Evolutionary conservation across 2,113 vertebrate species (phyloP).

Genomic region (Australoheros scitulus): DNA sequence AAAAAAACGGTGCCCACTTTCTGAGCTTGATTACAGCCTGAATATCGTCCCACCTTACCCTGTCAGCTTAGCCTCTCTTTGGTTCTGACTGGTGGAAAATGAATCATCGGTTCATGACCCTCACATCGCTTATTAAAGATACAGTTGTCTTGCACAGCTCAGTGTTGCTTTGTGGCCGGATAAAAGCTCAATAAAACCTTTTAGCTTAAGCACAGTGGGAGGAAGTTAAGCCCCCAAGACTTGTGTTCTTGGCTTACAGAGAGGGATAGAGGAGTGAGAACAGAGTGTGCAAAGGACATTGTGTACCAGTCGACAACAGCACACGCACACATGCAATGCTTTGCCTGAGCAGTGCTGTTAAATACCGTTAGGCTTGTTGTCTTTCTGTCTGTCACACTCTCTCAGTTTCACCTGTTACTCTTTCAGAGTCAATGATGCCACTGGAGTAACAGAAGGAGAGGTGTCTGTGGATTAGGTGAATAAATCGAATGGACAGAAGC

Average conservation of each 20-base stretch:
- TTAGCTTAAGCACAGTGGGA: conserved; percentile 22
- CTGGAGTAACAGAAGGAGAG: neutral
- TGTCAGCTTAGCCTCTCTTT: neutral
- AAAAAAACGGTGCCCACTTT: neutral
- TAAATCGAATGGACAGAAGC: neutral
- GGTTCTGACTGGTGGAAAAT: conserved; percentile 3
- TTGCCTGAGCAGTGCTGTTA: conserved; percentile 8
- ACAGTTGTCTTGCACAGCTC: neutral
- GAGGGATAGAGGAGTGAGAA: neutral
- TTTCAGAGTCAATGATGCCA: neutral
- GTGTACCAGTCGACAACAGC: neutral
- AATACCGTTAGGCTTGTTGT: neutral
- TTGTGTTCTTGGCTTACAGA: conserved; percentile 13
- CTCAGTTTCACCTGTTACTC: neutral
- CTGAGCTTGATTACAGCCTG: neutral
- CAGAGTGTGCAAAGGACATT: neutral
- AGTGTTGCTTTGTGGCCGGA: neutral
- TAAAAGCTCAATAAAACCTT: conserved; percentile 52
- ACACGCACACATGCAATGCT: neutral
- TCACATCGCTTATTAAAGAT: conserved; percentile 22
- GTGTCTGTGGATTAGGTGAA: neutral
- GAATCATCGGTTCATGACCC: neutral
- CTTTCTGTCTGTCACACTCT: neutral
- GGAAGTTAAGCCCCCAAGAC: conserved; percentile 33
- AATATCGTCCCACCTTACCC: neutral